These are phyloP conservation scores for Rhynchotus rufescens DNA, from an alignment of 2,797 vertebrate species.

Conservation along the genomic window DNA sequence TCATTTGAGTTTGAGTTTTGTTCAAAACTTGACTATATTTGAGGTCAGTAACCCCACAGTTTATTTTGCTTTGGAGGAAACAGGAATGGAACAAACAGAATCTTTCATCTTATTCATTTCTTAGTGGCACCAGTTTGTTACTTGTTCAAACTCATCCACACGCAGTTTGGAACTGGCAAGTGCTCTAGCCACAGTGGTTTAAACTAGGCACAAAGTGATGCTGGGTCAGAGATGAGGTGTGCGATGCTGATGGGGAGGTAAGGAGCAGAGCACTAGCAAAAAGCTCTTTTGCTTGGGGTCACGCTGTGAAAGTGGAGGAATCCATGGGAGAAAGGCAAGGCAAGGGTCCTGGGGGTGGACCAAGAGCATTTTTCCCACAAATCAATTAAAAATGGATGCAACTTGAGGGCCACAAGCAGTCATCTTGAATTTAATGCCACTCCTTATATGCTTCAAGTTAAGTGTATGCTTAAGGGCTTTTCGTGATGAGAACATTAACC, in stretches of 20 bases:
- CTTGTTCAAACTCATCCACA: no score
- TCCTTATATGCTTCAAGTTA: not conserved
- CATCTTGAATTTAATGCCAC: not conserved
- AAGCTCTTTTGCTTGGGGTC: not conserved
- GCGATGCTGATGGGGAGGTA: not conserved
- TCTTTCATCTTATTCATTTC: not conserved
- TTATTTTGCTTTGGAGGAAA: not conserved
- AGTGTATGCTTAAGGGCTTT: not conserved
- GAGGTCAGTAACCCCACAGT: not conserved
- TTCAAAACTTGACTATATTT: not conserved
- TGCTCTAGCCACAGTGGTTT: no score
- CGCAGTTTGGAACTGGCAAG: no score
- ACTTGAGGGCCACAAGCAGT: not conserved
- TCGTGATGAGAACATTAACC: not conserved
- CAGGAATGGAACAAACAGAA: not conserved
- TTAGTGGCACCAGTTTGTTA: not conserved
- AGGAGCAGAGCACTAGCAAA: not conserved
- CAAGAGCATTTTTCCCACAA: not conserved
- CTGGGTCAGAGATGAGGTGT: not conserved
- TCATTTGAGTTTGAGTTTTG: not conserved
- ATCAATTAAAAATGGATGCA: not conserved
- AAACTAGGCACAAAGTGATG: not conserved
- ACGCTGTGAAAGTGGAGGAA: not conserved
- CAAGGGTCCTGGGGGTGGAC: not conserved
- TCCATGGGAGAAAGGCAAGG: not conserved